Percentiles rank a stretch among this genome's conserved stretches.
Conservation (phyloP, 2,113 vertebrate species). For the Osmerus eperlanus region DNA sequence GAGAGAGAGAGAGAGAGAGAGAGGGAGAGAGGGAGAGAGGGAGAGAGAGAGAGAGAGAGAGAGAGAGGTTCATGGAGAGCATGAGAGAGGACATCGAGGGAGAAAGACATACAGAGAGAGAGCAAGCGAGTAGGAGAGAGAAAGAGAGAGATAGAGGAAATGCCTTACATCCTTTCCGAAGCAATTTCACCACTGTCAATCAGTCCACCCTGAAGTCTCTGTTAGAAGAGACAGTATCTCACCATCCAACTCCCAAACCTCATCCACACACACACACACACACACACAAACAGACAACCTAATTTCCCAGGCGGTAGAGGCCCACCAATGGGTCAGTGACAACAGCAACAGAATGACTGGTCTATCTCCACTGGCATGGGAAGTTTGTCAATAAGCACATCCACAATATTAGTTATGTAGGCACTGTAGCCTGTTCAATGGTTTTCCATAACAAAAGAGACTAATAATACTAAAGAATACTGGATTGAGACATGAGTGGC, state of each 20-base stretch:
- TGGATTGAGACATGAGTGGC: constrained; percentile 13
- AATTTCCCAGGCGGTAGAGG: not conserved
- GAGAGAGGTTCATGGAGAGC: not conserved
- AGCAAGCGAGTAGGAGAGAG: not conserved
- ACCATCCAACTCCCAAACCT: not conserved
- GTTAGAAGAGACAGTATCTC: constrained; percentile 40
- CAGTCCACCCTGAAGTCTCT: constrained; percentile 34
- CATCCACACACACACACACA: not conserved
- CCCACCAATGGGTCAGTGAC: constrained; percentile 6
- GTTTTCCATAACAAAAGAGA: constrained; percentile 25
- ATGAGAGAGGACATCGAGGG: not conserved
- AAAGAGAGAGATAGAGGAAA: constrained; percentile 13
- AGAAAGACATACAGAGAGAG: not conserved
- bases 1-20: not conserved
- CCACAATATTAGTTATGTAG: not conserved
- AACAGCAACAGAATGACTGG: constrained; percentile 10
- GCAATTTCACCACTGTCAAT: constrained; percentile 57
- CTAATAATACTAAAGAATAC: constrained; percentile 38
- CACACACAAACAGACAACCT: constrained; percentile 37
- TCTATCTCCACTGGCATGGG: constrained; percentile 12
- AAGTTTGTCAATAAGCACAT: not conserved
- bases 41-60: constrained; percentile 17
- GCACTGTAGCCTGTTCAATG: not conserved
- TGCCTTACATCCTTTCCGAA: constrained; percentile 47
- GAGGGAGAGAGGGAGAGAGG: constrained; percentile 7